Evolutionary conservation across 2,797 vertebrate genomes (phyloP).

Genomic region (Syndactyla subalaris): DNA sequence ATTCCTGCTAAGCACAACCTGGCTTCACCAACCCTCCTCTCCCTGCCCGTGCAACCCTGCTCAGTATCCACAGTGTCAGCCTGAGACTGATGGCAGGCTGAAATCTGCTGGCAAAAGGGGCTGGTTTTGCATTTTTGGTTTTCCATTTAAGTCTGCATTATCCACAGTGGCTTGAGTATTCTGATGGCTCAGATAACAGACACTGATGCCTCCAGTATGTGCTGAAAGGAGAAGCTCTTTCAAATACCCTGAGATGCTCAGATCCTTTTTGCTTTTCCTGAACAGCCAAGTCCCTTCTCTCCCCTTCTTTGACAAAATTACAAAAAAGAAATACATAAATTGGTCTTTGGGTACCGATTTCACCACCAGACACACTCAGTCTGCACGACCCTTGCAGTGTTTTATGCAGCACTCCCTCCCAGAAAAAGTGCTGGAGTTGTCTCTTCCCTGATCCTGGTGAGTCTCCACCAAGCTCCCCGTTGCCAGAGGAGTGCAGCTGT

Average conservation of each 20-base stretch:
- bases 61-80: slow-evolving; percentile 13
- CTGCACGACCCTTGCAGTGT: background rate
- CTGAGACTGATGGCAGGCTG: background rate
- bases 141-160: background rate
- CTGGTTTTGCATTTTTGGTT: background rate
- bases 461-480: background rate
- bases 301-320: background rate
- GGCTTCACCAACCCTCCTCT: background rate
- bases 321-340: background rate
- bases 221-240: background rate
- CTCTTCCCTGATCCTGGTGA: background rate
- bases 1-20: slow-evolving; percentile 15
- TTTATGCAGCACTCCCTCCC: background rate
- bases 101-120: background rate
- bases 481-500: background rate
- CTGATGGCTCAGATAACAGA: background rate
- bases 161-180: background rate
- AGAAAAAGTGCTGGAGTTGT: background rate
- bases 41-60: background rate
- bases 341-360: background rate
- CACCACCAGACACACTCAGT: background rate
- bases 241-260: background rate
- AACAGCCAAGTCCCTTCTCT: background rate
- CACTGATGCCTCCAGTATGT: background rate
- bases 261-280: background rate